Percentiles rank a stretch among this genome's conserved stretches.
Evolutionary conservation across 2,888 invertebrate genomes (phyloP).

Genomic region (Matsumyia berberina): DNA sequence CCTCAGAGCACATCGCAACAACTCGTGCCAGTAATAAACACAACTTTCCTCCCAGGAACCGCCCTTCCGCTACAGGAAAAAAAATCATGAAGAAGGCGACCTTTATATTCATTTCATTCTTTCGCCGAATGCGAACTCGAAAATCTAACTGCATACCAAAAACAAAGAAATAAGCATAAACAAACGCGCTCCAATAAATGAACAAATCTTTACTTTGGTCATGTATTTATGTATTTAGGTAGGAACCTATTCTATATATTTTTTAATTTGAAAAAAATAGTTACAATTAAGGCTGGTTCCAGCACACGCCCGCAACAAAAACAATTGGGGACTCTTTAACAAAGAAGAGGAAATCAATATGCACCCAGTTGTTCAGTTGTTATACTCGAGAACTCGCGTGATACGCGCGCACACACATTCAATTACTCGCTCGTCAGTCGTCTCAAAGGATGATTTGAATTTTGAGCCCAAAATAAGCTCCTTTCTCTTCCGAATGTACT

Average conservation of each 20-base stretch:
- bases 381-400: conserved; percentile 32
- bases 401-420: conserved; percentile 68
- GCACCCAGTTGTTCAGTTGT: conserved; percentile 30
- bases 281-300: conserved; percentile 58
- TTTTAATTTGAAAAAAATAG: conserved; percentile 36
- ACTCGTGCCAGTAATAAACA: conserved; percentile 73
- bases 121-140: conserved; percentile 24
- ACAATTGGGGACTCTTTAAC: conserved; percentile 49
- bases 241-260: not conserved
- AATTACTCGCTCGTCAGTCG: conserved; percentile 49
- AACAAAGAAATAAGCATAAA: conserved; percentile 26
- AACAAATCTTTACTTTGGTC: conserved; percentile 35
- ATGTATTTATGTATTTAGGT: too few species aligned
- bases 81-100: conserved; percentile 37
- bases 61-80: conserved; percentile 51
- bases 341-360: conserved; percentile 62
- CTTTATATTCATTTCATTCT: conserved; percentile 25
- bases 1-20: conserved; percentile 39
- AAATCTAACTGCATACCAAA: conserved; percentile 5
- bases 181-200: conserved; percentile 31
- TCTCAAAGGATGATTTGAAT: conserved; percentile 49
- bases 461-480: conserved; percentile 29
- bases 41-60: conserved; percentile 65
- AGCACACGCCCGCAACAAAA: conserved; percentile 53
- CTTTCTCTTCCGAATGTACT: conserved; percentile 55